Base-by-base conservation (phyloP, 2,113 vertebrate species). In the Hemichromis elongatus region DNA sequence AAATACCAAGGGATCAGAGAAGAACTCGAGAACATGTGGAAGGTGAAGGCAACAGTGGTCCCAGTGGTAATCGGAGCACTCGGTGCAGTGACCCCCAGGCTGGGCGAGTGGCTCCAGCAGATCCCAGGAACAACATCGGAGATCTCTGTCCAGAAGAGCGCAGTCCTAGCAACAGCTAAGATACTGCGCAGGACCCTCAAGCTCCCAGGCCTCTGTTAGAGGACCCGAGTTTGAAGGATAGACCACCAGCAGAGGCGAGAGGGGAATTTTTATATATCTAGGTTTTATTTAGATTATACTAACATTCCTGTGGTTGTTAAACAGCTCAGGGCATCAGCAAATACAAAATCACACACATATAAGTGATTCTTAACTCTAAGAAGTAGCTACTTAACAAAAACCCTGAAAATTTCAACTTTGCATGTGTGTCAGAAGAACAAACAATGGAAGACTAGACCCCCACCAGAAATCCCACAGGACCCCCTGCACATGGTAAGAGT, bases 401-500 rank as follows among this genome's bases (percentile, higher is more conserved):
- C 52, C 45, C 10, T 75, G 70, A 50, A 75, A 75, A 75, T 75
- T 30, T 75, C 26, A 75, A 30, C 66, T 52, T 28, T 75, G 16
- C 10, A n/a, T 75, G 3, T 13, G 1, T 50, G 45, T 75, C 24
- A 30, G 26, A 52, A 52, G 10, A 75, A 28, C 45, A 77, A 88
- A 82, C 7, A 68, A 68, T 68, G 35, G 83, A 80, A 87, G 70
- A 63, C 82, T 40, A 57, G 87, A 68, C 79, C 61, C 45, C 70
- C 70, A 52, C 45, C 86, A 42, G 11, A 84, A 77, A 77, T 88
- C 88, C 59, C 86, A 18, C 7, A 19, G 82, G 89, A 84, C 80
- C 26, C n/a, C 28, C 81, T 37, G 79, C 88, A 93, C 82, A 86
- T 93, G 89, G 83, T 82, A 19, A 80, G 40, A 75, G 63, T 92